Base-by-base conservation (phyloP, 2,888 invertebrate species). In the Yponomeuta malinellus region DNA sequence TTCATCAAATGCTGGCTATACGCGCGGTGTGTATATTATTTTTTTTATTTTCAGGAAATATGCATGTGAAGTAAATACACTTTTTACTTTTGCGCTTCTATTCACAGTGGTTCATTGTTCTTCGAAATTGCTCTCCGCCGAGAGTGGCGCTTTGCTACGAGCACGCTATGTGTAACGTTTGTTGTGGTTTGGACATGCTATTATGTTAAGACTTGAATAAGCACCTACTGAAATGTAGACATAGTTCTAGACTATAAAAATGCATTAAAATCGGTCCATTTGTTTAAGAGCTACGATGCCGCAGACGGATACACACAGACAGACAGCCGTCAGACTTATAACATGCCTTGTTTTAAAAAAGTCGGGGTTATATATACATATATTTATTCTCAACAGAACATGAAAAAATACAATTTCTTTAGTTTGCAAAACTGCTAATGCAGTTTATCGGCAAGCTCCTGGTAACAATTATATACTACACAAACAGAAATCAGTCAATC, bases 61-160 rank as follows among this genome's bases (percentile, higher is more conserved):
- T 87, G 85, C 83, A 86, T 85, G 85, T 86, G 87, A 87, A 86
- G 87, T 87, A 88, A 89, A 88, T 87, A 87, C 79, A 86, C 83
- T 88, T 88, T 88, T 88, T 89, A 87, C 86, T 89, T 87, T 83
- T 80, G 83, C 85, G 82, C 83, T 79, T 82, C 84, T 81, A 89
- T 90, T 89, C 88, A 89, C 85, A 82, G 83, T 85, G 12, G 48
- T 83, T 87, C 86, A 90, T 90, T 90, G 89, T 90, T 90, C 87
- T 88, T 87, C 81, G 85, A 88, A 90, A 90, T 89, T 90, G 89
- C 89, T 88, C 86, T 84, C 82, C 83, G 85, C 81, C 78, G 83
- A 83, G 85, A 85, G 88, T 85, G 84, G 84, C 83, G 84, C 84
- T 85, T 86, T 80, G 78, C 82, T 74, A 84, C 79, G 83, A 81